These are phyloP conservation scores for Rhynchophorus ferrugineus DNA, from an alignment of 1,140 invertebrate genomes.

Conservation along the genomic window DNA sequence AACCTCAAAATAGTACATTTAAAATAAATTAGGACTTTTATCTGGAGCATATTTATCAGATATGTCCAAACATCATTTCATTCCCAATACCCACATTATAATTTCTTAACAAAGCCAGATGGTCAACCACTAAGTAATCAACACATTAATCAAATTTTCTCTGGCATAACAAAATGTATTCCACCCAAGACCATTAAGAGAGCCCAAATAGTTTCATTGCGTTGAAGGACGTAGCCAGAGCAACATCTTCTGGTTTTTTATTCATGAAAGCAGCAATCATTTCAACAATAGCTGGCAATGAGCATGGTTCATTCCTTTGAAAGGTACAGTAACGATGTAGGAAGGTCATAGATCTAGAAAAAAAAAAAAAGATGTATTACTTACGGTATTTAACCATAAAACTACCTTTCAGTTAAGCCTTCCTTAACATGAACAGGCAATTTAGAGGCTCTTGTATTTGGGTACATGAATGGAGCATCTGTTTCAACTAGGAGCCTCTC, in stretches of 20 bases:
- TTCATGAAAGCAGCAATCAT: conserved; percentile 87
- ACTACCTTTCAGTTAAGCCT: conserved; percentile 72
- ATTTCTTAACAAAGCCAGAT: too few relatives aligned
- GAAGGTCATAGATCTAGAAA: conserved; percentile 52
- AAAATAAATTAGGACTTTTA: too few relatives aligned
- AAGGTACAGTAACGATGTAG: conserved; percentile 81
- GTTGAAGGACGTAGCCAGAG: conserved; percentile 86
- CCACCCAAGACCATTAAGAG: too few relatives aligned
- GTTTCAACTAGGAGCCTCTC: conserved; percentile 84
- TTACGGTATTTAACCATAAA: background rate
- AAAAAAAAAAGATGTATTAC: conserved; percentile 10
- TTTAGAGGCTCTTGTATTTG: conserved; percentile 89
- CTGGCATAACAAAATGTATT: too few relatives aligned
- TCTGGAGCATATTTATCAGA: too few relatives aligned
- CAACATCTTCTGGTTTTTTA: conserved; percentile 81
- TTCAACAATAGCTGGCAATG: conserved; percentile 85
- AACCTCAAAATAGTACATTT: too few relatives aligned
- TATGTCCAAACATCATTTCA: too few relatives aligned
- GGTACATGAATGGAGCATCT: conserved; percentile 94
- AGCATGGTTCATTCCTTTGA: conserved; percentile 93
- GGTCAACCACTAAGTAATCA: too few relatives aligned
- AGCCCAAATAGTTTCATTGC: conserved; percentile 88
- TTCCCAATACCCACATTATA: too few relatives aligned
- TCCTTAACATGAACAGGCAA: conserved; percentile 79
- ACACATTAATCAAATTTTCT: too few relatives aligned